Base-by-base conservation (phyloP, 92 coral and sea anemone genomes). In the Parazoanthus swiftii region DNA sequence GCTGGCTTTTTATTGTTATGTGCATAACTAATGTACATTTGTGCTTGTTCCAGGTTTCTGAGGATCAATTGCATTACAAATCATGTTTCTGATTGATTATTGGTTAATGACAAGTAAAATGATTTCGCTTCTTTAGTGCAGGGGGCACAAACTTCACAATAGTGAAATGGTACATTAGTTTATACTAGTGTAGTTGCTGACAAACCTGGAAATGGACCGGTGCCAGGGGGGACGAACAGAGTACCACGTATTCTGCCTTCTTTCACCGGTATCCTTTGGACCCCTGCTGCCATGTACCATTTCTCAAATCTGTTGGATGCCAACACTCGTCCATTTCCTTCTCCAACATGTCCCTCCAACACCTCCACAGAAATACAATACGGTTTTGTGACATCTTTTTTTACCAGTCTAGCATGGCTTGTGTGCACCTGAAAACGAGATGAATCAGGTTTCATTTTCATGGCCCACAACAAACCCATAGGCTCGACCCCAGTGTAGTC, bases 391-490 rank as follows among this genome's bases (percentile, higher is more conserved):
- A 94, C 94, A 76, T 94, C 92, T 51, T 86, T 88, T 82, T 94
- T 94, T 85, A 76, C 59, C 0, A 94, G 90, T 73, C 96, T 73
- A 2, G 26, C 51, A 26, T 90, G 59, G 9, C 91, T 94, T 86
- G 67, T 76, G 26, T 86, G 85, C 76, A 77, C 86, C 35, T 88
- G 91, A 42, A 81, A 63, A 8, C 42, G 16, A 80, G 70, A 33
- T 56, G 3, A 7, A 1, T 2, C 70, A 11, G 90, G 91, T 29
- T 43, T 65, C 94, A 92, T 89, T 23, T 36, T 65, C 96, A 92
- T 92, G 58, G 92, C 78, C 93, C 95, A 90, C 58, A 94, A 82
- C 14, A 94, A 79, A 18, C 96, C 96, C 96, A 94, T 92, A 8
- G 85, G 71, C n/a, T 80, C 71, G 8, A 80, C 33, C 43, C 73